Evolutionary conservation across 2,113 vertebrate species (phyloP), one percentile per base, ranked within the genome.

Genomic region (Oncorhynchus keta): DNA sequence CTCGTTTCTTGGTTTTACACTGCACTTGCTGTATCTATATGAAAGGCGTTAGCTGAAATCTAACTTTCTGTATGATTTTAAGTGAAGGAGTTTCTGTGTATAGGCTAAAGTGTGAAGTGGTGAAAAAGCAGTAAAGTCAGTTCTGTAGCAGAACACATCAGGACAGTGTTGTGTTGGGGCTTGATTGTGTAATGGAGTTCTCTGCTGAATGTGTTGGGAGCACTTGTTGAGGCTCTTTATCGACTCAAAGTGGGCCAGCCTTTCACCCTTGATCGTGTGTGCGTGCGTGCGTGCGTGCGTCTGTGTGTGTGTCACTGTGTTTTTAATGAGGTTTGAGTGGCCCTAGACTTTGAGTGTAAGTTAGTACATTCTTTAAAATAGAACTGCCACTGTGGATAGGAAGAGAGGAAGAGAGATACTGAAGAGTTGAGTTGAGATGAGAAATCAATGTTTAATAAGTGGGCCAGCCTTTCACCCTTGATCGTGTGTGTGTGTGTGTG

Each of bases 391-490:
- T 76, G 73, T 83, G 30, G 74, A 28, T 28, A 69, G 30, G 74
- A 28, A 28, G 28, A 28, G 28, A 28, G 28, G 2, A 3, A 28
- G 28, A 28, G 28, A 28, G 28, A 70, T 48, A 76, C n/a, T 5
- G 13, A 70, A 55, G 30, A 71, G 83, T 74, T 28, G 28, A 28
- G 28, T 28, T 16, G 71, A 83, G 79, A 85, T 78, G 80, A 84
- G 81, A 83, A 87, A 87, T 90, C 86, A 51, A 87, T 90, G 78
- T 81, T 87, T 90, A 81, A 93, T 90, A 86, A 85, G 84, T 89
- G 80, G 85, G 86, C 82, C 87, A 84, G 79, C 61, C 84, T 85
- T 87, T 88, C 84, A 79, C 77, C 76, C 49, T 16, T 57, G 48
- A 26, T 26, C 18, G 24, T 72, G 48, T 72, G 24, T 26, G n/a